Evolutionary conservation across 2,888 invertebrate species (phyloP).

Genomic region (Chrysolina oricalcia): DNA sequence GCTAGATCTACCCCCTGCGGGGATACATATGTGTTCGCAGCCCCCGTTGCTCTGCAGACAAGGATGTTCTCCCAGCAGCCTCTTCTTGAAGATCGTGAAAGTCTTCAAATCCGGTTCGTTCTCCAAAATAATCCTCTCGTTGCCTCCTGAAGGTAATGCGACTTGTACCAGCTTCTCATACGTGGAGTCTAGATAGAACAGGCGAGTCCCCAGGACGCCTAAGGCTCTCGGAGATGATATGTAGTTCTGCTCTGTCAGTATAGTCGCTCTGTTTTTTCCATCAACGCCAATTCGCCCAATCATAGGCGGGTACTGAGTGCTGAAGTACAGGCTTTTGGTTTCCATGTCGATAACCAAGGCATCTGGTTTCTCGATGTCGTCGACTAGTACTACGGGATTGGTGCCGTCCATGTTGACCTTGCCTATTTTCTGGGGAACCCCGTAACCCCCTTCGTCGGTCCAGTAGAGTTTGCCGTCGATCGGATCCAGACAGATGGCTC

Average conservation of each 20-base stretch:
- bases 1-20: slow-evolving; percentile 82
- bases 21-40: slow-evolving; percentile 96
- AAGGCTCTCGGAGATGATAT: slow-evolving; percentile 87
- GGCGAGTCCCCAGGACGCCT: slow-evolving; percentile 84
- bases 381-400: slow-evolving; percentile 82
- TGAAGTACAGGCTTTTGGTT: slow-evolving; percentile 90
- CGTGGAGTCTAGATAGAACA: slow-evolving; percentile 91
- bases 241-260: slow-evolving; percentile 81
- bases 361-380: slow-evolving; percentile 83
- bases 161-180: slow-evolving; percentile 93
- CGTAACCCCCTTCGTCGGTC: slow-evolving; percentile 95
- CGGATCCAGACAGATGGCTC: slow-evolving; percentile 91
- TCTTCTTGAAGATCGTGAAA: slow-evolving; percentile 90
- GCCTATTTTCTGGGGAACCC: slow-evolving; percentile 91
- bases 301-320: slow-evolving; percentile 83
- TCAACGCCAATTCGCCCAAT: slow-evolving; percentile 83
- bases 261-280: slow-evolving; percentile 80
- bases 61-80: slow-evolving; percentile 87
- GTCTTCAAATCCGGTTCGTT: slow-evolving; percentile 92
- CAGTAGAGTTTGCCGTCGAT: slow-evolving; percentile 96
- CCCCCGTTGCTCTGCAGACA: slow-evolving; percentile 91
- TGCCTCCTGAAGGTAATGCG: slow-evolving; percentile 86
- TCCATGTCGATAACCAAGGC: slow-evolving; percentile 90
- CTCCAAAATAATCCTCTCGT: slow-evolving; percentile 83
- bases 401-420: slow-evolving; percentile 96